Evolutionary conservation across 1,140 invertebrate genomes (phyloP).

Genomic region (Achatina immaculata): DNA sequence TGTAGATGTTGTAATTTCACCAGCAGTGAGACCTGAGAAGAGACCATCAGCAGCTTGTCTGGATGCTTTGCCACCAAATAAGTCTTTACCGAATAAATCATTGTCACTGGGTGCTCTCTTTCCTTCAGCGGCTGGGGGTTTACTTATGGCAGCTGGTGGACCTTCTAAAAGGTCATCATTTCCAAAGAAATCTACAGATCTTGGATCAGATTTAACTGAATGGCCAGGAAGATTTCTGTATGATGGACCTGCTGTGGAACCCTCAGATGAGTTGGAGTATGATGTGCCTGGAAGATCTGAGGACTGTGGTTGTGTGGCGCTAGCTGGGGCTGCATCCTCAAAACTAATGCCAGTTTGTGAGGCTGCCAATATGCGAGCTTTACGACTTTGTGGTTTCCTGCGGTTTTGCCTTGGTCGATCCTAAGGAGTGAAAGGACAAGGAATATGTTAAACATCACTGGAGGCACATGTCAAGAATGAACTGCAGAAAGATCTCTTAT

Average conservation of each 20-base stretch:
- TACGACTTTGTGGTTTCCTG: constrained; percentile 31
- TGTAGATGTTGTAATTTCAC: not conserved
- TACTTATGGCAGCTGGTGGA: not conserved
- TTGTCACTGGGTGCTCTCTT: not conserved
- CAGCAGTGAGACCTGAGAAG: not conserved
- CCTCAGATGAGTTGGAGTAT: not conserved
- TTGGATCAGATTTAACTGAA: not conserved
- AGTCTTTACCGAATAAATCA: constrained; percentile 36
- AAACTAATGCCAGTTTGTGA: constrained; percentile 24
- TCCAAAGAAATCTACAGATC: constrained; percentile 25
- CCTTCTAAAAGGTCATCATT: constrained; percentile 33
- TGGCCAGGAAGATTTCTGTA: not conserved
- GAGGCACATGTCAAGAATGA: too few relatives aligned
- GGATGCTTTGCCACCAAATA: not conserved
- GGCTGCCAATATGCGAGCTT: constrained; percentile 24
- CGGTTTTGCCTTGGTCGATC: constrained; percentile 22
- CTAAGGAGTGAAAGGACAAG: too few relatives aligned
- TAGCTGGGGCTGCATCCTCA: constrained; percentile 2
- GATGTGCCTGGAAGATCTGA: not conserved
- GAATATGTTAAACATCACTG: too few relatives aligned
- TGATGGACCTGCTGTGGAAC: not conserved
- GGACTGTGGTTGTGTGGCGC: constrained; percentile 12
- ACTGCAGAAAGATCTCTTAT: too few relatives aligned
- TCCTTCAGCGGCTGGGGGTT: not conserved
- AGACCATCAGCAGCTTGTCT: not conserved